These are phyloP conservation scores for Baryphthengus martii DNA, from an alignment of 2,113 vertebrate genomes.

Conservation along the genomic window DNA sequence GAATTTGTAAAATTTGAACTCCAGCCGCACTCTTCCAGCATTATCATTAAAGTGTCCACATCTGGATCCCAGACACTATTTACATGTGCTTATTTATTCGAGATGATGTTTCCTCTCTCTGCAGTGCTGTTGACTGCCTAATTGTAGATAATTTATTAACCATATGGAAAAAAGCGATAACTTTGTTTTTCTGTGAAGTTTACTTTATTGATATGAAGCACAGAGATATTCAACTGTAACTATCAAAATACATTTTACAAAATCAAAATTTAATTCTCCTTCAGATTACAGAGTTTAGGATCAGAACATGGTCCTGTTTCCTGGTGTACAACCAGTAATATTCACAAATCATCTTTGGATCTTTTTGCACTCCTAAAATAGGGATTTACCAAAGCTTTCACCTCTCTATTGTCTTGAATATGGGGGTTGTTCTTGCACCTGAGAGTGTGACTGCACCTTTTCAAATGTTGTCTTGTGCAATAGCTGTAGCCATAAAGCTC, in stretches of 20 bases:
- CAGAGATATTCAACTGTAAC: background rate
- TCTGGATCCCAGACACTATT: constrained; percentile 63
- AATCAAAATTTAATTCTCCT: background rate
- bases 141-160: constrained; percentile 12
- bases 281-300: background rate
- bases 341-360: background rate
- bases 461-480: background rate
- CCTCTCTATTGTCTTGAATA: background rate
- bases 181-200: background rate
- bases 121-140: background rate
- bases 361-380: background rate
- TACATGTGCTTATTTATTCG: background rate
- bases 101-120: background rate
- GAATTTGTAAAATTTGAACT: constrained; percentile 35
- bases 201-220: background rate
- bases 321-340: background rate
- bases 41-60: constrained; percentile 37
- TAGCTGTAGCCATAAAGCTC: background rate
- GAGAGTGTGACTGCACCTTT: background rate
- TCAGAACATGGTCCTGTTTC: background rate
- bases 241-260: background rate
- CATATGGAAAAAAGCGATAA: background rate
- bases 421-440: background rate
- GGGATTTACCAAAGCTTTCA: background rate
- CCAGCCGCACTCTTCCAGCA: background rate